A percentile compares a stretch with the other conserved stretches of the same genome.
These are phyloP conservation scores for Macrosteles quadrilineatus DNA, from an alignment of 1,140 invertebrate species.

Conservation along the genomic window DNA sequence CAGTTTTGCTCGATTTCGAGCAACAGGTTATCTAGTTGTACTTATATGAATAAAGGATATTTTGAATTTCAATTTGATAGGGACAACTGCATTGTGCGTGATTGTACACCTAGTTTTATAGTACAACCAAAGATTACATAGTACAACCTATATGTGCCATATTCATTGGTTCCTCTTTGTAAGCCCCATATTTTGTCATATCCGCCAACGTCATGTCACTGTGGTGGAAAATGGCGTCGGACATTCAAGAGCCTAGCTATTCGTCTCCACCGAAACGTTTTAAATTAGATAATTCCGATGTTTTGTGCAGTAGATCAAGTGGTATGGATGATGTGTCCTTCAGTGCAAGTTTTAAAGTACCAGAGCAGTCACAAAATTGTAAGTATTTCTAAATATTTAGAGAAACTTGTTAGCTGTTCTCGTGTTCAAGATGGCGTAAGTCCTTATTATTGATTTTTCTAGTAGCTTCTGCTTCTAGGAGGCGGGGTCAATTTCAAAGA, in stretches of 20 bases:
- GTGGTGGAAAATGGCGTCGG: conserved; percentile 54
- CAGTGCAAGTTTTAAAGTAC: conserved; percentile 39
- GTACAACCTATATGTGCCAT: too few relatives aligned
- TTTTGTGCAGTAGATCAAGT: conserved; percentile 41
- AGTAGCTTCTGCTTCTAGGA: conserved; percentile 46
- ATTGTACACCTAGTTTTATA: too few relatives aligned
- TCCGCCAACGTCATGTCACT: conserved; percentile 27
- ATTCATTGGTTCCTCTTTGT: too few relatives aligned
- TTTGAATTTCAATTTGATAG: too few relatives aligned
- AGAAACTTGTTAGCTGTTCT: conserved; percentile 47
- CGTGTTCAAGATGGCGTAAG: conserved; percentile 49
- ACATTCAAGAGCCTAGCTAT: conserved; percentile 53
- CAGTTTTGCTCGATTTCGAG: too few relatives aligned
- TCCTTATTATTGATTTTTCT: conserved; percentile 41
- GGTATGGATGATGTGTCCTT: conserved; percentile 47
- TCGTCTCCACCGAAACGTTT: conserved; percentile 54
- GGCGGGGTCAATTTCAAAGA: conserved; percentile 42
- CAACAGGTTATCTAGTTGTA: too few relatives aligned
- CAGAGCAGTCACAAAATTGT: conserved; percentile 48
- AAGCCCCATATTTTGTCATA: background rate
- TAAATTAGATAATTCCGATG: conserved; percentile 50
- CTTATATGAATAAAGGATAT: too few relatives aligned
- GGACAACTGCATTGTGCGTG: too few relatives aligned
- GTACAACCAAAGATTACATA: too few relatives aligned
- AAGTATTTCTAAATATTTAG: conserved; percentile 52